Evolutionary conservation across 2,797 vertebrate genomes (phyloP).

Genomic region (Hephaestus fuliginosus): DNA sequence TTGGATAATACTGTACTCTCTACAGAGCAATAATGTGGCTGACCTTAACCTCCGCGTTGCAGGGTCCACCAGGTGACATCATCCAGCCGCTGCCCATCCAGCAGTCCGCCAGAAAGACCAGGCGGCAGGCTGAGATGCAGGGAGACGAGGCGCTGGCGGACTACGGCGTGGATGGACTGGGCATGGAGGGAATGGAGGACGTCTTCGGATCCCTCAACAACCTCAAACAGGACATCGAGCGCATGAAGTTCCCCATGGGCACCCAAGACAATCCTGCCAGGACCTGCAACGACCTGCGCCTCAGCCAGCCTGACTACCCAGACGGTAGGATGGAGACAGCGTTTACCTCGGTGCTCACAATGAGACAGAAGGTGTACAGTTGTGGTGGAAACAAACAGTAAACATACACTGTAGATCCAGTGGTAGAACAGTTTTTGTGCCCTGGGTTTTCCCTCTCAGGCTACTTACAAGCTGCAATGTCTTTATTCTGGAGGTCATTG

Average conservation of each 20-base stretch:
- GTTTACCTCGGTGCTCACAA: neutral
- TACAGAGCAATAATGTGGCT: neutral
- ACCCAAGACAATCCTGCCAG: conserved; percentile 96
- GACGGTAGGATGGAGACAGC: conserved; percentile 86
- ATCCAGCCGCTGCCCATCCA: conserved; percentile 96
- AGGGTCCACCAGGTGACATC: conserved; percentile 96
- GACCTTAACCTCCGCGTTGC: conserved; percentile 25
- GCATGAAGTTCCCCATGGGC: conserved; percentile 98
- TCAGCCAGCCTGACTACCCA: conserved; percentile 96
- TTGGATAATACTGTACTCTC: neutral
- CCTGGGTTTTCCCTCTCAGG: neutral
- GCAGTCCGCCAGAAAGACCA: conserved; percentile 88
- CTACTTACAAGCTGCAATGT: conserved; percentile 3
- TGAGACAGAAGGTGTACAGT: neutral
- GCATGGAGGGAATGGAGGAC: conserved; percentile 93
- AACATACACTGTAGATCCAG: neutral
- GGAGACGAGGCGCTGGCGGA: conserved; percentile 89
- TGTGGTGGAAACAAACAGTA: neutral
- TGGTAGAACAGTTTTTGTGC: neutral
- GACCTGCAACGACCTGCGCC: conserved; percentile 96
- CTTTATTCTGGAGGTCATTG: neutral
- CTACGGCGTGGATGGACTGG: conserved; percentile 85
- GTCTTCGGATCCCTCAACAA: conserved; percentile 96
- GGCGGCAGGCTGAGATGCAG: conserved; percentile 88
- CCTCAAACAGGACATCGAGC: conserved; percentile 96